These are phyloP conservation scores for Speoplatyrhinus poulsoni DNA, from an alignment of 2,113 vertebrate species.

Conservation along the genomic window DNA sequence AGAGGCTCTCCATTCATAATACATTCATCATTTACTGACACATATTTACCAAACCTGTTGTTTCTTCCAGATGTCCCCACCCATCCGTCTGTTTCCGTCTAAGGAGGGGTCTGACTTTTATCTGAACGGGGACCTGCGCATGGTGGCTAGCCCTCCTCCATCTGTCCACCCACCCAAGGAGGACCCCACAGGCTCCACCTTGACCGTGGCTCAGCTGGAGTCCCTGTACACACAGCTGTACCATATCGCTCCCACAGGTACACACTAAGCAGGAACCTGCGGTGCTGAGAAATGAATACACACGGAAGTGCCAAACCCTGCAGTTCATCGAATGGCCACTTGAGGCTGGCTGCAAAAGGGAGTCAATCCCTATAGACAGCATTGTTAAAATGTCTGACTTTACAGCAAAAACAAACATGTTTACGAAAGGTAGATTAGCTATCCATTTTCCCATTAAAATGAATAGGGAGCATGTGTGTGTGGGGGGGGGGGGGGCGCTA, in stretches of 20 bases:
- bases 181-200: constrained; percentile 54
- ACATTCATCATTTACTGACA: neutral
- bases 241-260: constrained; percentile 84
- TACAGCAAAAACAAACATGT: no score
- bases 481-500: no score
- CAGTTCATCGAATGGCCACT: no score
- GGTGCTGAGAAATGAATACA: no score
- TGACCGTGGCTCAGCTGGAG: constrained; percentile 82
- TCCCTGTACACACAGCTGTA: constrained; percentile 77
- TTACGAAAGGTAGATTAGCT: no score
- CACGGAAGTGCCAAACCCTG: no score
- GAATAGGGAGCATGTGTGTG: no score
- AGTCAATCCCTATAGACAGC: no score
- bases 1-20: neutral
- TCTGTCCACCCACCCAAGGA: constrained; percentile 66
- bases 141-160: constrained; percentile 69
- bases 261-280: neutral
- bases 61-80: neutral
- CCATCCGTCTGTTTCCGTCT: neutral
- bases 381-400: no score
- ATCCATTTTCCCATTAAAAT: no score
- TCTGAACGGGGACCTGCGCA: constrained; percentile 74
- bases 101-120: constrained; percentile 79
- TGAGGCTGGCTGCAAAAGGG: no score
- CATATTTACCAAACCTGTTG: no score